Evolutionary conservation across 2,797 vertebrate species (phyloP).

Genomic region (Coilia nasus): DNA sequence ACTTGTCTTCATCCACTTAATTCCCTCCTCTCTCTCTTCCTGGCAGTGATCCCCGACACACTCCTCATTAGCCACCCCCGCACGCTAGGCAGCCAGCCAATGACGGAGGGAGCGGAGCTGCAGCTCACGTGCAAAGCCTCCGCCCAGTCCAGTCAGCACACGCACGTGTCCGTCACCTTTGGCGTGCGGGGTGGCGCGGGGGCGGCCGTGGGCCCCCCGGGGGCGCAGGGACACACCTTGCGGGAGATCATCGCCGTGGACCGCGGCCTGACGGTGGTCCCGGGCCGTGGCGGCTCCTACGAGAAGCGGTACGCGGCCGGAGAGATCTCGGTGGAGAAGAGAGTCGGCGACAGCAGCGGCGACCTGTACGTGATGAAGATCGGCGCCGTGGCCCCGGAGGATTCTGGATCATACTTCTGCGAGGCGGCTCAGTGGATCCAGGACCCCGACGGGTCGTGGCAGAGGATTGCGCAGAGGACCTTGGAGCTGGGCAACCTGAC

Average conservation of each 20-base stretch:
- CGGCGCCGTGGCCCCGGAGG: constrained; percentile 69
- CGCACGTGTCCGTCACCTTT: constrained; percentile 84
- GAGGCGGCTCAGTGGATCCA: constrained; percentile 85
- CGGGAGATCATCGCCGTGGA: constrained; percentile 81
- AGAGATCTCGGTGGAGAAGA: constrained; percentile 82
- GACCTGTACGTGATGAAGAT: constrained; percentile 81
- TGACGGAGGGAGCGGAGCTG: constrained; percentile 81
- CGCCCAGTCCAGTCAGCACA: constrained; percentile 81
- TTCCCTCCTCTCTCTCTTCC: constrained; percentile 10
- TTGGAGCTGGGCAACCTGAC: constrained; percentile 83
- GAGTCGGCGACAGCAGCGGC: constrained; percentile 65
- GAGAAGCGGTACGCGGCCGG: constrained; percentile 71
- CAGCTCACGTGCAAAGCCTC: constrained; percentile 77
- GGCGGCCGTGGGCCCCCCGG: background rate
- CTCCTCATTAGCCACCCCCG: constrained; percentile 79
- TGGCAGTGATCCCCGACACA: constrained; percentile 82
- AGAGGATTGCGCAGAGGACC: constrained; percentile 82
- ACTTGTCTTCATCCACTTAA: background rate
- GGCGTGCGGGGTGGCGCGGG: constrained; percentile 61
- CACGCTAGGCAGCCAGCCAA: constrained; percentile 69
- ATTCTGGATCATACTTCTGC: constrained; percentile 84
- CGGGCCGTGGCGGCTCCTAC: constrained; percentile 66
- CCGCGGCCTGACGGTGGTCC: constrained; percentile 72
- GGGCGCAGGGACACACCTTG: constrained; percentile 68
- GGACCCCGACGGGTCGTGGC: constrained; percentile 83